A percentile compares a stretch with the other conserved stretches of the same genome.
Conservation (phyloP, 2,113 vertebrate species). For the Neogobius melanostomus region DNA sequence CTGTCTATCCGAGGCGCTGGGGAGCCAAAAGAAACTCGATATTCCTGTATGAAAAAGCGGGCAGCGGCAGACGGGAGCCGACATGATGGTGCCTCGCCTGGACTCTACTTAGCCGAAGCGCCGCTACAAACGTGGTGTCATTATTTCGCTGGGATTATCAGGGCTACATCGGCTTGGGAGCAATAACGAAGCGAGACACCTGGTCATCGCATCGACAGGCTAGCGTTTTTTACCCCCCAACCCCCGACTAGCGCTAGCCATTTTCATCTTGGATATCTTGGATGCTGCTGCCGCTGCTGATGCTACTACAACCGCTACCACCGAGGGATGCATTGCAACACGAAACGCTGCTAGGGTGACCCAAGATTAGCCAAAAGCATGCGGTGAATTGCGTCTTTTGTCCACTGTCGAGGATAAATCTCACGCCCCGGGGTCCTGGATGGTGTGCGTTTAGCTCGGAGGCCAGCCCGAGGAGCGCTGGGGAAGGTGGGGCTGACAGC, state of each 20-base stretch:
- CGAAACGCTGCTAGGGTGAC: conserved; percentile 24
- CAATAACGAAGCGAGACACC: conserved; percentile 56
- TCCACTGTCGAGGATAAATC: conserved; percentile 55
- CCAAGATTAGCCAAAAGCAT: conserved; percentile 39
- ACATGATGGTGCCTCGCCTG: conserved; percentile 24
- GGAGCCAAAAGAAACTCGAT: conserved; percentile 42
- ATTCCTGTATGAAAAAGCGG: conserved; percentile 19
- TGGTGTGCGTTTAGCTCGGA: conserved; percentile 43
- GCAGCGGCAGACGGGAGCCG: background rate
- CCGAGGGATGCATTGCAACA: conserved; percentile 16
- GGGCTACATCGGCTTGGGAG: conserved; percentile 47
- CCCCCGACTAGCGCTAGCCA: conserved; percentile 35
- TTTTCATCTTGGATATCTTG: conserved; percentile 41
- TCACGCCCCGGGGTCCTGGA: conserved; percentile 58
- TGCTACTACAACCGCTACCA: conserved; percentile 7
- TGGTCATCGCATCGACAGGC: conserved; percentile 49
- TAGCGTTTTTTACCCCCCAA: conserved; percentile 28
- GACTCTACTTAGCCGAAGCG: conserved; percentile 55
- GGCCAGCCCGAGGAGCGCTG: conserved; percentile 50
- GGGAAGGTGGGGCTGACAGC: conserved; percentile 77
- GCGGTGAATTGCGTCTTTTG: conserved; percentile 50
- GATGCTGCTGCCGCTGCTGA: conserved; percentile 10
- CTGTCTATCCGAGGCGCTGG: conserved; percentile 37
- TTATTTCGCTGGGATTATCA: conserved; percentile 42
- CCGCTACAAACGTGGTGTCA: conserved; percentile 28